Conservation (phyloP, 2,888 invertebrate genomes). For the Drosophila multiciliata region DNA sequence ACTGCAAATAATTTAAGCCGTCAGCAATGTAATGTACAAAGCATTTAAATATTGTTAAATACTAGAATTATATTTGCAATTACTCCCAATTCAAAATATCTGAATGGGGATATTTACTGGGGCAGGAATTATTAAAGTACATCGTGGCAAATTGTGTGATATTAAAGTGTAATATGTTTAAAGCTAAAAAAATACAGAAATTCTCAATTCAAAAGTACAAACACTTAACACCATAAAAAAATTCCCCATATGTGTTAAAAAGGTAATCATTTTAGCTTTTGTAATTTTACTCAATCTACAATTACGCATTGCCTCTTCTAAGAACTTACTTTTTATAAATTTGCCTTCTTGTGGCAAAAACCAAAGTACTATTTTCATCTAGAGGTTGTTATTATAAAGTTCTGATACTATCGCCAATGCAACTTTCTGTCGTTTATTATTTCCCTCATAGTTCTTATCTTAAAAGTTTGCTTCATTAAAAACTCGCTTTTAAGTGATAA, state of each 20-base stretch:
- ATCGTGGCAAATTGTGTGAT: neutral
- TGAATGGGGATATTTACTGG: neutral
- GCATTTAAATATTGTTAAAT: neutral
- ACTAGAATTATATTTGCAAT: neutral
- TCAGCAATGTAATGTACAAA: neutral
- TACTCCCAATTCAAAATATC: neutral
- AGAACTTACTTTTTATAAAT: neutral
- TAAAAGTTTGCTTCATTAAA: neutral
- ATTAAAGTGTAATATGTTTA: neutral
- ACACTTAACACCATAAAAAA: neutral
- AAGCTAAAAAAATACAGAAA: neutral
- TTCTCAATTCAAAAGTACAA: neutral
- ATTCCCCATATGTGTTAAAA: neutral
- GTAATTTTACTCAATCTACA: neutral
- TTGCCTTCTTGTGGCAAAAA: neutral
- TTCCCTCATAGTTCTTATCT: no score
- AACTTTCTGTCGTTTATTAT: neutral
- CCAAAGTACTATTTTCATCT: neutral
- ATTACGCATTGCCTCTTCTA: accelerated
- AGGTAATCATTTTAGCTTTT: accelerated
- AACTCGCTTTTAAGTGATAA: neutral
- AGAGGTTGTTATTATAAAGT: neutral
- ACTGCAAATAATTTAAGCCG: constrained; percentile 8
- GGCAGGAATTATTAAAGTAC: neutral
- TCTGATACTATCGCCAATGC: neutral